A percentile compares a stretch with the other conserved stretches of the same genome.
Evolutionary conservation across 2,113 vertebrate species (phyloP).

Genomic region (Hypomesus transpacificus): DNA sequence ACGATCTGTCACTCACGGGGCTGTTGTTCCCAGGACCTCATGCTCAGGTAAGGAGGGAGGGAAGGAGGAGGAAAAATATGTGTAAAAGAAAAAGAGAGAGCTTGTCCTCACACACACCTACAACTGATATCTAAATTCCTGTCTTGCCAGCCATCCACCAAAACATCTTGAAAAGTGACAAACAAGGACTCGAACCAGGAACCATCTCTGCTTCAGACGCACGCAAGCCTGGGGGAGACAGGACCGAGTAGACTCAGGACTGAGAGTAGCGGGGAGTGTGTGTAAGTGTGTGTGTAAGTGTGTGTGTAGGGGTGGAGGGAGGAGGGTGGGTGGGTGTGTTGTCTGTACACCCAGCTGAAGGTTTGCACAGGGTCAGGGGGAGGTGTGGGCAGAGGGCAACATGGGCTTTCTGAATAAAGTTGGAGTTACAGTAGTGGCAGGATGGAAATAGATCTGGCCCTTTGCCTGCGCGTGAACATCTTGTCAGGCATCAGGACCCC

Average conservation of each 20-base stretch:
- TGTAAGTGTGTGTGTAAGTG: slow-evolving; percentile 1
- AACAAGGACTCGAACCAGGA: neutral
- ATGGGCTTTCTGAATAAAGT: no score
- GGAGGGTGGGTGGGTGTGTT: neutral
- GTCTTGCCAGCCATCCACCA: neutral
- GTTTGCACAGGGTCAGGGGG: no score
- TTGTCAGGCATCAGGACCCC: no score
- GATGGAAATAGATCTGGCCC: no score
- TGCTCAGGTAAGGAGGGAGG: neutral
- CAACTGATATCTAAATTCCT: neutral
- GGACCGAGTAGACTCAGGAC: neutral
- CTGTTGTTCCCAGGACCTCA: slow-evolving; percentile 67
- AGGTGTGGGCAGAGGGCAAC: no score
- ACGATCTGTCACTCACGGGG: slow-evolving; percentile 52
- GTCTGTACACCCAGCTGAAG: no score
- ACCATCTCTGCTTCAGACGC: neutral
- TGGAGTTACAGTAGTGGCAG: no score
- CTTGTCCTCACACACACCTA: neutral
- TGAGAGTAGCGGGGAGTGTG: neutral
- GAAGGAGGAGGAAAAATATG: no score
- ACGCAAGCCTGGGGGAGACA: neutral
- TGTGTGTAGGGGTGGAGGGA: neutral
- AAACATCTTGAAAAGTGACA: neutral
- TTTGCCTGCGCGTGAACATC: no score
- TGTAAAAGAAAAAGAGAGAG: neutral